Conservation (phyloP, 2,113 vertebrate genomes). For the Neofelis nebulosa region DNA sequence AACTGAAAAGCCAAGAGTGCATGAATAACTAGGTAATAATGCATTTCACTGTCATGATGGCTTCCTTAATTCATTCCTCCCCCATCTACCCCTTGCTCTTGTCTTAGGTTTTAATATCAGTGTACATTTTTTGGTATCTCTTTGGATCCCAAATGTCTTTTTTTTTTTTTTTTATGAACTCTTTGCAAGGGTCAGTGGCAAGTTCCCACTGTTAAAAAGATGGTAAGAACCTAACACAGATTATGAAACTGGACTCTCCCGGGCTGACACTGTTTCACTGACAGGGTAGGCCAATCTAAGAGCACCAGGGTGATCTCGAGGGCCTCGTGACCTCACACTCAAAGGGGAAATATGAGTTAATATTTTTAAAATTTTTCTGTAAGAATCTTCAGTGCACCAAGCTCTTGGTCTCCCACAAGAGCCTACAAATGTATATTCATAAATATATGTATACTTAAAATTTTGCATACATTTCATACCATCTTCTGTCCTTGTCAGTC, state of each 20-base stretch:
- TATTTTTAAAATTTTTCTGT: not conserved
- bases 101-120: constrained; percentile 47
- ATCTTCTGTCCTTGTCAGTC: constrained; percentile 50
- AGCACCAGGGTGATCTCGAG: not conserved
- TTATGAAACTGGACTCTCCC: not conserved
- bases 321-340: not conserved
- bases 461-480: constrained; percentile 25
- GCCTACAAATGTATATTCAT: constrained; percentile 36
- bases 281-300: not conserved
- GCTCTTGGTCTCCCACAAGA: not conserved
- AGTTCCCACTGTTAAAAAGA: not conserved
- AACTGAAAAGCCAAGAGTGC: constrained; percentile 73
- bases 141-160: not conserved
- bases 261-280: not conserved
- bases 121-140: constrained; percentile 38
- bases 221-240: not conserved
- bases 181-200: not conserved
- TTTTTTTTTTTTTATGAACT: not conserved
- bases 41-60: constrained; percentile 58
- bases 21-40: constrained; percentile 67
- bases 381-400: not conserved
- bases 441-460: constrained; percentile 44
- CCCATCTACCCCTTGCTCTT: constrained; percentile 36
- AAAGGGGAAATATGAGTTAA: not conserved
- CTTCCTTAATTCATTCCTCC: constrained; percentile 71